Evolutionary conservation across 2,797 vertebrate species (phyloP), one percentile per base, ranked within the genome.

Genomic region (Bradypodion pumilum): DNA sequence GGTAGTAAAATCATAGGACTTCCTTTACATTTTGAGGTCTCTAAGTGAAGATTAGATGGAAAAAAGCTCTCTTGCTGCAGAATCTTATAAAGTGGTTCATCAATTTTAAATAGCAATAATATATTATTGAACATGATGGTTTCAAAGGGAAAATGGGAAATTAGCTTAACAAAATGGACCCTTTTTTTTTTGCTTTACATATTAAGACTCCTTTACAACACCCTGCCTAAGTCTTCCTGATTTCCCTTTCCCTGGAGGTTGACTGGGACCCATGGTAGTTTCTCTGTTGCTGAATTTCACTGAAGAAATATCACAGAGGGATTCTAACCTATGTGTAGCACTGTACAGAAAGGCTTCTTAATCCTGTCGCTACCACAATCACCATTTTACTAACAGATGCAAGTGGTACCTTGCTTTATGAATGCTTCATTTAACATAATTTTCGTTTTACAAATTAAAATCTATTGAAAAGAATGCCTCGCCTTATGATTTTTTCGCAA

Each of bases 31-130:
- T 56, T 69, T 42, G 73, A 65, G 56, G 21, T 29, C 23, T 72
- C 66, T 65, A 52, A 63, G 35, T 52, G n/a, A 60, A 37, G 4
- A 29, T 49, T 69, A 44, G 29, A 35, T 59, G 59, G 62, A 4
- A 77, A 73, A 66, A 56, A 56, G 49, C 68, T 29, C 7, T 25
- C 9, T 76, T 70, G 78, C 72, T 74, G 74, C 32, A 69, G 40
- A 80, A 32, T n/a, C 60, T 74, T 78, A 80, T 78, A 74, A 81
- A 80, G 74, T 81, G 60, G 68, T 81, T 85, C 86, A 82, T 85
- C 79, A 78, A 60, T 82, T 87, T 87, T 82, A 85, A 87, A 87
- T 69, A 66, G 79, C 59, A 81, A 37, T 82, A 74, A 82, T 87
- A 68, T 78, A 78, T 85, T 81, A 85, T 87, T 85, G 75, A 85